Evolutionary conservation across 2,113 vertebrate species (phyloP).

Genomic region (Megaceryle maxima): DNA sequence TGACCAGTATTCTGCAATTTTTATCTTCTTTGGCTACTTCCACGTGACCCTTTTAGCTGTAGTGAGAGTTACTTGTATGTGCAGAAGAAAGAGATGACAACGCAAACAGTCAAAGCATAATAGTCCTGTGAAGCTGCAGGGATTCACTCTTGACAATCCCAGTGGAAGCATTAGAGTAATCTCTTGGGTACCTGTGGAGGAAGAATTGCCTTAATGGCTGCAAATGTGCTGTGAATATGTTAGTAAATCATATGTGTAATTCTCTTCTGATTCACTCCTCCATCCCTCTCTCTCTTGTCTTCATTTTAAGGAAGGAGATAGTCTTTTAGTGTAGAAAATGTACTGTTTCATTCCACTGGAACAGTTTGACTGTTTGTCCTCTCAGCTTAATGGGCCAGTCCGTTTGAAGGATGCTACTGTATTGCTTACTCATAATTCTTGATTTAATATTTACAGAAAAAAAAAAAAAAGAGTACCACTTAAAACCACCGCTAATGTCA

Average conservation of each 20-base stretch:
- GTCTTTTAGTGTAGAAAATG: background rate
- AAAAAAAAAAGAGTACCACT: background rate
- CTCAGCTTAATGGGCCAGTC: background rate
- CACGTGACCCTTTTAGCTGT: background rate
- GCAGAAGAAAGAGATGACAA: background rate
- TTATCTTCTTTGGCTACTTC: background rate
- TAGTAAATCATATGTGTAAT: background rate
- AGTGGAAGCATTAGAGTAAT: background rate
- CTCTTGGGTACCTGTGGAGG: background rate
- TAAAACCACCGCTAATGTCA: background rate
- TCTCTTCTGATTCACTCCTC: background rate
- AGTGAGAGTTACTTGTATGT: background rate
- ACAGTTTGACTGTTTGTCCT: background rate
- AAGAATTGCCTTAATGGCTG: conserved; percentile 1
- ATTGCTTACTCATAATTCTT: background rate
- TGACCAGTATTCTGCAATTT: background rate
- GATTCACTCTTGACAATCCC: background rate
- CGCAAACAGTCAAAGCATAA: background rate
- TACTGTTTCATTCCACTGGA: background rate
- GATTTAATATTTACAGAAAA: background rate
- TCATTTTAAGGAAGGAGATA: background rate
- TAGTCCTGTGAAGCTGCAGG: background rate
- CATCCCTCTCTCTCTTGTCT: background rate
- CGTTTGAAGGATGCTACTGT: background rate
- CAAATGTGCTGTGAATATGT: background rate